These are phyloP conservation scores for Notocelia uddmanniana DNA, from an alignment of 2,888 invertebrate species.

Conservation along the genomic window DNA sequence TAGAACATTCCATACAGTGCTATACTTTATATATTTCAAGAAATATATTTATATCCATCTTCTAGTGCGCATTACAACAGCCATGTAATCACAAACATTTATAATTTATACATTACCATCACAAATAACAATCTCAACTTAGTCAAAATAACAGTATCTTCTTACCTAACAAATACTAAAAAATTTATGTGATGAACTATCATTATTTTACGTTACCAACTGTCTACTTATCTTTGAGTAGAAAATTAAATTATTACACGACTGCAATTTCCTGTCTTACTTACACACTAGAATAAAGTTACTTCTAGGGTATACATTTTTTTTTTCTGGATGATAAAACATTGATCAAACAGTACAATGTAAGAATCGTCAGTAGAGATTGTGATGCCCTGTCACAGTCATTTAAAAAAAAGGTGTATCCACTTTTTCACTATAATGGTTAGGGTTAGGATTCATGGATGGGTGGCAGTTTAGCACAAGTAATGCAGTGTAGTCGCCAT, in stretches of 20 bases:
- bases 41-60: constrained; percentile 33
- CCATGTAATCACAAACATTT: constrained; percentile 59
- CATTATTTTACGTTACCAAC: neutral
- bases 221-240: neutral
- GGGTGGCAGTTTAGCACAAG: too few species aligned
- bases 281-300: neutral
- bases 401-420: too few species aligned
- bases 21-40: constrained; percentile 20
- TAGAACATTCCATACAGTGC: constrained; percentile 30
- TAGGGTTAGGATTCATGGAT: too few species aligned
- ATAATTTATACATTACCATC: constrained; percentile 52
- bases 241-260: neutral
- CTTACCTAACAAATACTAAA: neutral
- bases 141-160: constrained; percentile 10
- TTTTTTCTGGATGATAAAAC: neutral
- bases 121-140: constrained; percentile 50
- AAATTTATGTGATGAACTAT: neutral
- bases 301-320: neutral
- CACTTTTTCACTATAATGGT: too few species aligned
- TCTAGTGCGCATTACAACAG: constrained; percentile 54
- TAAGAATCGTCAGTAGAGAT: neutral
- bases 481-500: too few species aligned
- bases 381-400: too few species aligned
- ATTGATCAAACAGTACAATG: neutral
- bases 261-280: neutral